phyloP scores from a whole-genome alignment of 2,888 invertebrate species.

The Venustoraphidia nigricollis region DNA sequence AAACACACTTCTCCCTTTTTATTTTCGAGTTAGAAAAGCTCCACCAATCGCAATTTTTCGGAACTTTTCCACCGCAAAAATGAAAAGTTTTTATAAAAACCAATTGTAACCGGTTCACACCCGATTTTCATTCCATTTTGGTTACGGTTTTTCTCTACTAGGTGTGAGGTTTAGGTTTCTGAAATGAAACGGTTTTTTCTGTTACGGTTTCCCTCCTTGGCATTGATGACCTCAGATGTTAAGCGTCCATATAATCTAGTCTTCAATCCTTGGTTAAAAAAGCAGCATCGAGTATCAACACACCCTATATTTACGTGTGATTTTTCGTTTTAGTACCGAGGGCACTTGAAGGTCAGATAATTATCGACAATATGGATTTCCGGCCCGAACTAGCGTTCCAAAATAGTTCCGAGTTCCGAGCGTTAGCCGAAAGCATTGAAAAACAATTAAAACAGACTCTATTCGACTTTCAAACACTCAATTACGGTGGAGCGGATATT shows the following conservation, averaged over 20 bases:
- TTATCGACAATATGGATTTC: slow-evolving; percentile 49
- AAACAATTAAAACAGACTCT: slow-evolving; percentile 40
- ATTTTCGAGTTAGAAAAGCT: too few species aligned
- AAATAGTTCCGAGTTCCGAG: slow-evolving; percentile 44
- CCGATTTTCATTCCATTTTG: too few species aligned
- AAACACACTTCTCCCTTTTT: too few species aligned
- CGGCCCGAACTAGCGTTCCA: slow-evolving; percentile 38
- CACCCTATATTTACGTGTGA: background rate
- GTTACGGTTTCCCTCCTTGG: background rate
- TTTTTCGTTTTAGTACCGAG: slow-evolving; percentile 39
- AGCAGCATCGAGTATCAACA: too few species aligned
- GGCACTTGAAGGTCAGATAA: slow-evolving; percentile 51
- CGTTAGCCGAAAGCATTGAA: slow-evolving; percentile 41
- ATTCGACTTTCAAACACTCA: slow-evolving; percentile 33
- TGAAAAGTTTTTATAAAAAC: too few species aligned
- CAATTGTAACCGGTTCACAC: too few species aligned
- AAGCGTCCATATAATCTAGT: too few species aligned
- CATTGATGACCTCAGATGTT: too few species aligned
- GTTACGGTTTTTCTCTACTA: too few species aligned
- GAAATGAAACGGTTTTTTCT: background rate
- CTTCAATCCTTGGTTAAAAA: background rate
- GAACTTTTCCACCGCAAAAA: too few species aligned
- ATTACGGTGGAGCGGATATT: slow-evolving; percentile 37
- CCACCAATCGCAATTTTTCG: too few species aligned
- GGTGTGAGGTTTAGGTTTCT: too few species aligned